Conservation (phyloP, 23 tunicate genomes). For the Trididemnum nubilum region DNA sequence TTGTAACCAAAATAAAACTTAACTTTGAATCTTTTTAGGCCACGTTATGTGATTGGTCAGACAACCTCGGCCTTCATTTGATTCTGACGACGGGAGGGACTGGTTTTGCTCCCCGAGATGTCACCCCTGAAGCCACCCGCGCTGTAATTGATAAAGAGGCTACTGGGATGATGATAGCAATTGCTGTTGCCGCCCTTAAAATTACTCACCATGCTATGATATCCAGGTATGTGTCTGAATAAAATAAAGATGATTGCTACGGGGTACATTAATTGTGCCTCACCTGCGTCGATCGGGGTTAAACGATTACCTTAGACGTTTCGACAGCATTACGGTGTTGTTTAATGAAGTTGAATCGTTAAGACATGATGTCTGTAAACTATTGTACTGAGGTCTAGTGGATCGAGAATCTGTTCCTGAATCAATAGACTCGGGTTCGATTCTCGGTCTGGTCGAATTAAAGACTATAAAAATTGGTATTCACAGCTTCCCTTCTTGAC, state of each 20-base stretch:
- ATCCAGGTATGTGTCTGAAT: constrained; percentile 82
- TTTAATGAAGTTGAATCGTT: too few relatives aligned
- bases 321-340: too few relatives aligned
- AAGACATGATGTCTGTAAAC: too few relatives aligned
- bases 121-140: constrained; percentile 96
- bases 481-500: too few relatives aligned
- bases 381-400: too few relatives aligned
- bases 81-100: constrained; percentile 97
- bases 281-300: too few relatives aligned
- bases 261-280: background rate
- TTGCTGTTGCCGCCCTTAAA: constrained; percentile 61
- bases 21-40: constrained; percentile 36
- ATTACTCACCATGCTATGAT: constrained; percentile 74
- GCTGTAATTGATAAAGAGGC: constrained; percentile 84
- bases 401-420: too few relatives aligned
- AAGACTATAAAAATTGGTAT: too few relatives aligned
- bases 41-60: constrained; percentile 78
- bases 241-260: background rate
- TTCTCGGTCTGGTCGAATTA: too few relatives aligned
- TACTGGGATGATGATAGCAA: constrained; percentile 63
- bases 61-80: constrained; percentile 59
- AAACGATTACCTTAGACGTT: too few relatives aligned
- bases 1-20: too few relatives aligned
- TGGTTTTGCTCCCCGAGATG: constrained; percentile 87
- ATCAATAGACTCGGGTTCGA: too few relatives aligned